phyloP scores from a whole-genome alignment of 2,113 vertebrate genomes.

The Herpetotheres cachinnans region DNA sequence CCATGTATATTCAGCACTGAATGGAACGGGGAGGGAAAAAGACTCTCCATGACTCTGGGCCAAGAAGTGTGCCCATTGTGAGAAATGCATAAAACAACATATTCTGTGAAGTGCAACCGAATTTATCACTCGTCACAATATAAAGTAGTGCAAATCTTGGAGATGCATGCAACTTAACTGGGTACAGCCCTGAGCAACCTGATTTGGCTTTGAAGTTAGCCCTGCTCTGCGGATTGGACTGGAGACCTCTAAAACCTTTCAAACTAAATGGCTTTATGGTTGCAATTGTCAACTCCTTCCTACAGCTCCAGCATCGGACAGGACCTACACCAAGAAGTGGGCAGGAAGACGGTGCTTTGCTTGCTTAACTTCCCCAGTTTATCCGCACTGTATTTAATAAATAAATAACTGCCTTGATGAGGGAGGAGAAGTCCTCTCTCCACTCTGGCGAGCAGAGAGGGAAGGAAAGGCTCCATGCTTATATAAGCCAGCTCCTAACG shows the following conservation, averaged over 20 bases:
- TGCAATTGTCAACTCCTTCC: background rate
- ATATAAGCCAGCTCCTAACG: background rate
- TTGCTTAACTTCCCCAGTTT: background rate
- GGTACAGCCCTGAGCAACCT: background rate
- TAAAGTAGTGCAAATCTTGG: background rate
- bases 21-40: background rate
- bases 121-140: background rate
- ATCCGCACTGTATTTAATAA: background rate
- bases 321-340: accelerated
- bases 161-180: background rate
- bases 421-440: background rate
- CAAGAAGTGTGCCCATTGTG: accelerated
- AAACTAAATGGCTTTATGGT: background rate
- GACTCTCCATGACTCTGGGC: background rate
- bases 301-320: background rate
- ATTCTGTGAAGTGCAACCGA: background rate
- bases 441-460: background rate
- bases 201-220: background rate
- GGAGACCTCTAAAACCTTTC: background rate
- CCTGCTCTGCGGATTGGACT: background rate
- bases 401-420: background rate
- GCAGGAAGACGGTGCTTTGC: background rate
- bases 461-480: background rate
- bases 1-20: background rate
- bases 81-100: background rate